Conservation (phyloP, 2,888 invertebrate species). For the Didymodactylos carnosus region DNA sequence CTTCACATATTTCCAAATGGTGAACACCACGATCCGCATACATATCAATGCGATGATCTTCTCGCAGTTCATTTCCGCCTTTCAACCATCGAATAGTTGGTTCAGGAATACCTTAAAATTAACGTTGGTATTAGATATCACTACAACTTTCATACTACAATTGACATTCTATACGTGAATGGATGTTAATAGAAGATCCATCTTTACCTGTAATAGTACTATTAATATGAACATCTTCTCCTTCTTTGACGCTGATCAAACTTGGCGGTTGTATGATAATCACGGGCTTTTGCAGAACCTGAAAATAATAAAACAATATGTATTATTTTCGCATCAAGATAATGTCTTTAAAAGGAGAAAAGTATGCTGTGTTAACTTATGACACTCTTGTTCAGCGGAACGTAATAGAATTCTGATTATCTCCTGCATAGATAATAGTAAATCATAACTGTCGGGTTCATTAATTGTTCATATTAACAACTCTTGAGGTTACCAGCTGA, state of each 20-base stretch:
- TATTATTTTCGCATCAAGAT: too few species aligned
- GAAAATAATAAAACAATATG: too few species aligned
- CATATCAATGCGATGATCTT: constrained; percentile 13
- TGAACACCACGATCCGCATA: constrained; percentile 2
- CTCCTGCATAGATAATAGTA: too few species aligned
- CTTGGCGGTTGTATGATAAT: not conserved
- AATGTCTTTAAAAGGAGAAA: too few species aligned
- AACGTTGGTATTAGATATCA: too few species aligned
- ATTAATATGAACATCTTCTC: not conserved
- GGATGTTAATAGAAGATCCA: not conserved
- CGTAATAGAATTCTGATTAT: too few species aligned
- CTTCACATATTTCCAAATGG: constrained; percentile 9
- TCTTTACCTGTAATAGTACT: not conserved
- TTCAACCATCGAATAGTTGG: constrained; percentile 32
- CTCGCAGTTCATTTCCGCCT: constrained; percentile 21
- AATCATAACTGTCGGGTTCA: too few species aligned
- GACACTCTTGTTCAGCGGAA: too few species aligned
- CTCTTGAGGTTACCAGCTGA: too few species aligned
- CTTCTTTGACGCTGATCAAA: not conserved
- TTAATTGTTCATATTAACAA: too few species aligned
- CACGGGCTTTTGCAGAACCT: not conserved
- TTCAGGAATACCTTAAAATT: constrained; percentile 24
- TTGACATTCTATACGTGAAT: not conserved
- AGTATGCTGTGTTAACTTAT: too few species aligned
- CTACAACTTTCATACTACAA: too few species aligned